These are phyloP conservation scores for Sycophaga agraensis DNA, from an alignment of 1,140 invertebrate genomes.

Conservation along the genomic window DNA sequence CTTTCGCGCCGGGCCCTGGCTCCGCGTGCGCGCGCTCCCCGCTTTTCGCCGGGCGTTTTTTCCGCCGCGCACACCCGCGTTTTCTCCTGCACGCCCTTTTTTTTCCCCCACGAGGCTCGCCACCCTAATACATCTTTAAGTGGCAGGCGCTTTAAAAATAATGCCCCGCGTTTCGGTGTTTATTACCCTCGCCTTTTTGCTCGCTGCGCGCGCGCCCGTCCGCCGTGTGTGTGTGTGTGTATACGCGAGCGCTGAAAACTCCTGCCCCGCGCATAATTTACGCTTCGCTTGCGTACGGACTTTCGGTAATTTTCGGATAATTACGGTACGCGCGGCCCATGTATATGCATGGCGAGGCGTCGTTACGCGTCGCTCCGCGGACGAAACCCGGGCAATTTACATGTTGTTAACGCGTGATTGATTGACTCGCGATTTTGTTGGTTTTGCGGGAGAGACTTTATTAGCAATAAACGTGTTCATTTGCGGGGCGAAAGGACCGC, in stretches of 20 bases:
- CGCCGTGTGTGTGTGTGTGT: too few relatives aligned
- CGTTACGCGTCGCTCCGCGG: not conserved
- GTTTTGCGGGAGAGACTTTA: constrained; percentile 16
- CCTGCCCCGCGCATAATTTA: constrained; percentile 4
- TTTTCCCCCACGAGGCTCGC: too few relatives aligned
- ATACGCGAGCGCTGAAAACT: not conserved
- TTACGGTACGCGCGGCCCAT: not conserved
- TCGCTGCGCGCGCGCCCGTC: too few relatives aligned
- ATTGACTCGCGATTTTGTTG: constrained; percentile 22
- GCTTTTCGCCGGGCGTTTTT: too few relatives aligned
- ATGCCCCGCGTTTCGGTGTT: too few relatives aligned
- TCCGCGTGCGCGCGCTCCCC: too few relatives aligned
- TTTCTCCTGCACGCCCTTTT: too few relatives aligned
- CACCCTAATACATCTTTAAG: too few relatives aligned
- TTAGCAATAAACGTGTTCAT: constrained; percentile 21
- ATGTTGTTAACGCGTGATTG: constrained; percentile 18
- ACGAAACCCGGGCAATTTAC: constrained; percentile 2
- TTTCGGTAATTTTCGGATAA: constrained; percentile 24
- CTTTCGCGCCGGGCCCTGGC: too few relatives aligned
- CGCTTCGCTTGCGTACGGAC: not conserved
- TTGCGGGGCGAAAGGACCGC: not conserved
- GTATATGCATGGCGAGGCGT: not conserved
- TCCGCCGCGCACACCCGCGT: too few relatives aligned
- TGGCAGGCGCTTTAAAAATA: too few relatives aligned
- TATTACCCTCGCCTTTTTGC: too few relatives aligned